These are phyloP conservation scores for Cryptocheilus praepositus DNA, from an alignment of 2,888 invertebrate genomes.

Conservation along the genomic window DNA sequence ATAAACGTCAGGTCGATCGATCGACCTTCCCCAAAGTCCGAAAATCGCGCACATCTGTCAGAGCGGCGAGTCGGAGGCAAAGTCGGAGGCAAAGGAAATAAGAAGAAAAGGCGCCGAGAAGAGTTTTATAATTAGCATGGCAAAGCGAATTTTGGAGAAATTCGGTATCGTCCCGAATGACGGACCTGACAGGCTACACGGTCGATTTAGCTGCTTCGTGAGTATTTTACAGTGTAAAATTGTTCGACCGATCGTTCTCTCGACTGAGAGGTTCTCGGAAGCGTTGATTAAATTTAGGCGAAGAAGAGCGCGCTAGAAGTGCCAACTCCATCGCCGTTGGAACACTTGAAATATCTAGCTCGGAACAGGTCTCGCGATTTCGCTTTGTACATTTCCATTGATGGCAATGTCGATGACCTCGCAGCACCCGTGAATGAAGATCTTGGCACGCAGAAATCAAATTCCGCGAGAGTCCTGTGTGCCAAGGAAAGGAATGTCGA, in stretches of 20 bases:
- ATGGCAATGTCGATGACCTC: conserved; percentile 2
- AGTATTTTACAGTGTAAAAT: too few species aligned
- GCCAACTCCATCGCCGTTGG: not conserved
- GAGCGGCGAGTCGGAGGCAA: too few species aligned
- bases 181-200: not conserved
- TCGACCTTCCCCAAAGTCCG: too few species aligned
- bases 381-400: not conserved
- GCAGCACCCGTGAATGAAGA: not conserved
- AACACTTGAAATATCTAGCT: conserved; percentile 26
- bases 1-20: too few species aligned
- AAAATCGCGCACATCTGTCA: too few species aligned
- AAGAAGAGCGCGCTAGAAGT: conserved; percentile 2
- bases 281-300: conserved; percentile 14
- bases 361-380: conserved; percentile 8
- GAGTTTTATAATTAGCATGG: too few species aligned
- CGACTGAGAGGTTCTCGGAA: not conserved
- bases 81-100: too few species aligned
- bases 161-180: not conserved
- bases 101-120: too few species aligned
- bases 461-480: not conserved
- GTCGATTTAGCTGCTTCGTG: not conserved
- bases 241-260: not conserved
- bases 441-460: not conserved
- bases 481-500: not conserved
- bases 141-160: not conserved